These are phyloP conservation scores for Subacronicta megacephala DNA, from an alignment of 2,888 invertebrate genomes.

Conservation along the genomic window DNA sequence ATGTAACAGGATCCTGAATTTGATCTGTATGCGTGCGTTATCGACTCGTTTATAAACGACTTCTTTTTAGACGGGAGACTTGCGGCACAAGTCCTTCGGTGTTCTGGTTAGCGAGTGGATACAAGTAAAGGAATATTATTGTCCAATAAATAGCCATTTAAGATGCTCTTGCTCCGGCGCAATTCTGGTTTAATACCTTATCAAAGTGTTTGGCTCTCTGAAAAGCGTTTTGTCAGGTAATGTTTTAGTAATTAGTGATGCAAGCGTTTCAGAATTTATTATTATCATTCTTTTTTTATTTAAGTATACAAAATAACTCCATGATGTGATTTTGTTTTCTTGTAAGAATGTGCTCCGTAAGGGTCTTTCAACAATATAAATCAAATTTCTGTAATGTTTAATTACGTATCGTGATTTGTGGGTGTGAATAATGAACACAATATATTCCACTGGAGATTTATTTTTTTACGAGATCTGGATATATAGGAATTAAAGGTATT, in stretches of 20 bases:
- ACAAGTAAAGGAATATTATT: neutral
- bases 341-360: too few relatives aligned
- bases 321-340: too few relatives aligned
- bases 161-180: slow-evolving; percentile 20
- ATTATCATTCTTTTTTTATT: too few relatives aligned
- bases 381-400: too few relatives aligned
- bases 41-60: slow-evolving; percentile 32
- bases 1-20: slow-evolving; percentile 56
- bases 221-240: slow-evolving; percentile 16
- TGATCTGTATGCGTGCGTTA: slow-evolving; percentile 31
- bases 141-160: neutral
- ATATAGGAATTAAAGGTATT: too few relatives aligned
- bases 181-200: slow-evolving; percentile 2
- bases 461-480: too few relatives aligned
- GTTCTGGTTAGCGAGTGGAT: neutral
- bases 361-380: too few relatives aligned
- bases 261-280: too few relatives aligned
- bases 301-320: too few relatives aligned
- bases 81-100: slow-evolving; percentile 2
- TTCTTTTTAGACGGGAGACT: slow-evolving; percentile 10
- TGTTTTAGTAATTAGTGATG: neutral
- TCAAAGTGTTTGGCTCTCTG: neutral
- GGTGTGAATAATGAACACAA: too few relatives aligned
- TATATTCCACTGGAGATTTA: too few relatives aligned
- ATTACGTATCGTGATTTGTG: too few relatives aligned